Base-by-base conservation (phyloP, 2,888 invertebrate genomes). In the Torymus tubicola region DNA sequence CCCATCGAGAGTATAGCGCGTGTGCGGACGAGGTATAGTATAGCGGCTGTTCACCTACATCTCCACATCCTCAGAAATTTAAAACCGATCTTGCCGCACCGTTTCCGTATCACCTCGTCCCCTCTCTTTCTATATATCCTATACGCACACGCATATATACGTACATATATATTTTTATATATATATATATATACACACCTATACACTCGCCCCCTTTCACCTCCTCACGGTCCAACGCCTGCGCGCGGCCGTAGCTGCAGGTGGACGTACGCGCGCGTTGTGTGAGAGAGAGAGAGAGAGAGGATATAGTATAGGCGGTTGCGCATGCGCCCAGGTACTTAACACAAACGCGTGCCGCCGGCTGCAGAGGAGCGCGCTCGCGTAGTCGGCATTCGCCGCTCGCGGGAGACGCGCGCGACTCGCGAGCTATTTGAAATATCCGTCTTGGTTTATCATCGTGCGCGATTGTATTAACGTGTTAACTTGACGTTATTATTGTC, bases 281-380 rank as follows among this genome's bases (percentile, higher is more conserved):
- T 21, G 31, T 31, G 31, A 31, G 31, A 31, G 31, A 31, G 31
- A 8, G n/a, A n/a, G n/a, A n/a, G n/a, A n/a, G n/a, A n/a, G n/a
- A n/a, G n/a, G n/a, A n/a, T n/a, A n/a, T n/a, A n/a, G n/a, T n/a
- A n/a, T n/a, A 31, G 31, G 31, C 31, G 31, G 31, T 31, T 81
- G 79, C 89, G 89, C 89, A 84, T 82, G 89, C 88, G 89, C 85
- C 78, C 89, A 88, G 89, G 89, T 89, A 82, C 18, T 10, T 73
- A 52, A 50, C 53, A 85, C 83, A 86, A 84, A 84, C 86, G 85
- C 5, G 24, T 83, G 84, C 83, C 82, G 85, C 86, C 84, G 85
- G 24, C 83, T 31, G 31, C 31, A 8, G 84, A 81, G 83, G 85
- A 86, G 84, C 84, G 83, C 80, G 31, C 31, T 31, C 85, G 85